Evolutionary conservation across 1,140 invertebrate species (phyloP).

Genomic region (Nasonia longicornis): DNA sequence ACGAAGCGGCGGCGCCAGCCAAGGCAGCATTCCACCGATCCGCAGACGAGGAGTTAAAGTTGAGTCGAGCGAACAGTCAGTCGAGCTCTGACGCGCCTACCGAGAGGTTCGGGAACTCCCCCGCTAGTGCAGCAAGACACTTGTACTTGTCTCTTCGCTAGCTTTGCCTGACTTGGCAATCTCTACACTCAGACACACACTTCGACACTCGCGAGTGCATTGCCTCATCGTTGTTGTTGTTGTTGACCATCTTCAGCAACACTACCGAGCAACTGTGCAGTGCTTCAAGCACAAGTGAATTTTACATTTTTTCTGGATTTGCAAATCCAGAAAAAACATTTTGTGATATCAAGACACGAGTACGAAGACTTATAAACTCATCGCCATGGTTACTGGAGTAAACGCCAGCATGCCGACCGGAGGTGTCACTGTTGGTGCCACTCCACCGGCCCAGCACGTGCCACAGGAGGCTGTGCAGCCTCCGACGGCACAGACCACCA

Average conservation of each 20-base stretch:
- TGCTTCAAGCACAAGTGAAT: constrained; percentile 26
- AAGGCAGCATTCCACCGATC: constrained; percentile 60
- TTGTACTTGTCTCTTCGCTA: neutral
- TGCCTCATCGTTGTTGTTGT: constrained; percentile 17
- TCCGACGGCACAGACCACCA: constrained; percentile 61
- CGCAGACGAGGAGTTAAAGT: constrained; percentile 48
- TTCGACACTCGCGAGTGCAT: constrained; percentile 18
- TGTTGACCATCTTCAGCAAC: neutral
- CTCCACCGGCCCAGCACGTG: constrained; percentile 66
- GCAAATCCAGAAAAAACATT: neutral
- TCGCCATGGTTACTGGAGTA: constrained; percentile 67
- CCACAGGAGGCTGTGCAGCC: constrained; percentile 67
- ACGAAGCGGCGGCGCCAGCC: constrained; percentile 26
- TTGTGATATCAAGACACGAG: constrained; percentile 27
- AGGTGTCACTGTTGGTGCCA: constrained; percentile 65
- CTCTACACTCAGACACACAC: neutral
- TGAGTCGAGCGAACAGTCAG: constrained; percentile 51
- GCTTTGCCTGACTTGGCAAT: neutral
- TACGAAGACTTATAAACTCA: neutral
- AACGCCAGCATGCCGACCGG: constrained; percentile 67
- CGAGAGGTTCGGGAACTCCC: constrained; percentile 57
- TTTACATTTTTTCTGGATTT: neutral
- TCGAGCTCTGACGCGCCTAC: constrained; percentile 61
- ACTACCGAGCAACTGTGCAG: constrained; percentile 46
- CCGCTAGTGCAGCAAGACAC: neutral